Percentiles rank a stretch among this genome's conserved stretches.
Conservation (phyloP, 64 coral and sea anemone species). For the Pocillopora damicornis region DNA sequence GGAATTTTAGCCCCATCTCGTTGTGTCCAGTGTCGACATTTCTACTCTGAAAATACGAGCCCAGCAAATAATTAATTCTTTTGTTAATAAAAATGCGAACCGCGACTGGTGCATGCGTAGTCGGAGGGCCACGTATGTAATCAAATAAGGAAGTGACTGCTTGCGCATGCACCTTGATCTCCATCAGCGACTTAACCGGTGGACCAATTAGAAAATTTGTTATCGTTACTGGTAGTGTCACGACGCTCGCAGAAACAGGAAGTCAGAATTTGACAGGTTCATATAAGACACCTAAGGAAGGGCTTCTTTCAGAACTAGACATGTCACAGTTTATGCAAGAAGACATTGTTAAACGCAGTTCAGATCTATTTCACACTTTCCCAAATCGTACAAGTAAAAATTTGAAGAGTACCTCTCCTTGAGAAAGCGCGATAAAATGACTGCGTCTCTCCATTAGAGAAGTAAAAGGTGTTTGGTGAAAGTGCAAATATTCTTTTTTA, state of each 20-base stretch:
- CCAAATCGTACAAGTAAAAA: not conserved
- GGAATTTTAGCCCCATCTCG: constrained; percentile 50
- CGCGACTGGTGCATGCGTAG: constrained; percentile 47
- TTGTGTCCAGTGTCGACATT: constrained; percentile 31
- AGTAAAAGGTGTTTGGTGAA: too few relatives aligned
- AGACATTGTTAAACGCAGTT: not conserved
- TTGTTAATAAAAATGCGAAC: constrained; percentile 74
- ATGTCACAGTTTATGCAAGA: not conserved
- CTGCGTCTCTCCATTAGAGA: too few relatives aligned
- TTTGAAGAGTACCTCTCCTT: not conserved
- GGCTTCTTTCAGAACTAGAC: not conserved
- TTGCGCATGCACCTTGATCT: not conserved
- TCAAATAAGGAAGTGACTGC: constrained; percentile 56
- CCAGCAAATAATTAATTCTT: constrained; percentile 84
- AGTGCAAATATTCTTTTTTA: too few relatives aligned
- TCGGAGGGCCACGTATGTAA: constrained; percentile 79
- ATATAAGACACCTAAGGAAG: not conserved
- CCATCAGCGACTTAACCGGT: constrained; percentile 13
- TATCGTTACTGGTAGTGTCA: constrained; percentile 35
- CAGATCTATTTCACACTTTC: not conserved
- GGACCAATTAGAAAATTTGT: constrained; percentile 1
- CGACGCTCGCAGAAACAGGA: not conserved
- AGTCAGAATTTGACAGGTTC: not conserved
- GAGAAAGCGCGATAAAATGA: not conserved
- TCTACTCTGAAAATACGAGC: constrained; percentile 26